Conservation (phyloP, 1,140 invertebrate species). For the Wiebesia pumilae region DNA sequence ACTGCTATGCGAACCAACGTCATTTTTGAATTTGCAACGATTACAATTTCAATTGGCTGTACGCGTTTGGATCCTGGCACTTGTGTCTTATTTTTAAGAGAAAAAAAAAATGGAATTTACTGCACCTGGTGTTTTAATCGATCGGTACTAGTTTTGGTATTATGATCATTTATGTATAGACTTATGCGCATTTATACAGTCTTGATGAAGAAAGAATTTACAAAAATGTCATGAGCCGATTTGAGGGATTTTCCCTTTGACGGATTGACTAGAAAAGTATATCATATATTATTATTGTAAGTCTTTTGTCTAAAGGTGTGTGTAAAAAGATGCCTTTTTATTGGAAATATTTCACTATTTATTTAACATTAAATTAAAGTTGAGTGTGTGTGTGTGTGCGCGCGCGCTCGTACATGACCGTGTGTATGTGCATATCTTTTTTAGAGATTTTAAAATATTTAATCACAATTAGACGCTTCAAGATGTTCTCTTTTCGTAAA, state of each 20-base stretch:
- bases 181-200: not conserved
- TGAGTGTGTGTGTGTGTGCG: no score
- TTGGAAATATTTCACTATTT: no score
- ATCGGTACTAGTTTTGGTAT: not conserved
- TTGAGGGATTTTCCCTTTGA: not conserved
- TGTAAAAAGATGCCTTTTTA: no score
- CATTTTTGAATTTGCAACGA: not conserved
- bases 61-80: not conserved
- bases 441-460: no score
- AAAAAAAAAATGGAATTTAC: not conserved
- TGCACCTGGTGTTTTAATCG: not conserved
- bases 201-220: not conserved
- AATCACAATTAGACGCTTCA: no score
- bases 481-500: no score
- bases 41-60: not conserved
- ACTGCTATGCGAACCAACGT: not conserved
- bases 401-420: no score
- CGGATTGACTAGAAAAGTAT: not conserved
- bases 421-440: no score
- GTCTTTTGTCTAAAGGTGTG: no score
- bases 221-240: not conserved
- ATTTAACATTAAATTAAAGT: no score
- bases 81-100: not conserved
- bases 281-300: no score
- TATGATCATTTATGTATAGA: not conserved